Evolutionary conservation across 2,797 vertebrate species (phyloP), one percentile per base, ranked within the genome.

Genomic region (Spinus olivaceus): DNA sequence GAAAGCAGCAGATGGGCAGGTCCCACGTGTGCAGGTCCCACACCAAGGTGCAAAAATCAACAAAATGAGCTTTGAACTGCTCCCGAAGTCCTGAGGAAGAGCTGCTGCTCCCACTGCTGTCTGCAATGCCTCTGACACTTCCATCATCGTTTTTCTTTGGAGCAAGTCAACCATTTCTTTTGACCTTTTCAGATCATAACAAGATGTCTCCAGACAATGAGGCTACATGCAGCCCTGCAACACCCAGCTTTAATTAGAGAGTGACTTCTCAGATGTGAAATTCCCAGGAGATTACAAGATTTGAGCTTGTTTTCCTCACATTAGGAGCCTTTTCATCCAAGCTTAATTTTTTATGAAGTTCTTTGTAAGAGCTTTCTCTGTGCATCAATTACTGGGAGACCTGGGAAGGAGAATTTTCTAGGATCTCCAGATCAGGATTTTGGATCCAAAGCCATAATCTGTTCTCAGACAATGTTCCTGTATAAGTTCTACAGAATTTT

Each of bases 131-230:
- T 78, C 27, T 28, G 81, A 51, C 60, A 42, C 76, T 67, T 82
- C 91, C 71, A 85, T 19, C 84, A 67, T 39, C 30, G 8, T 42
- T 56, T 80, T 50, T 63, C 81, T 91, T 70, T 71, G 81, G 81
- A 96, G 91, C 57, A 91, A 87, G 57, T 85, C 79, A 85, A 87
- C 18, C 91, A 77, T 73, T 70, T 30, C 51, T 87, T 82, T 37
- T 88, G 85, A 92, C 74, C 94, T 88, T 96, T 93, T 60, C 67
- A 80, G 87, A 85, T 71, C 89, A 84, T 87, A 94, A 80, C 87
- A 87, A 94, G 89, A 77, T 17, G 64, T 85, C 76, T 47, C 65
- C 80, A 92, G 81, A 92, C 91, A 95, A 83, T 11, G 91, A 93
- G 86, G 85, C 86, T 72, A 54, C 73, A 41, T 0, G 65, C 76